phyloP scores from a whole-genome alignment of 2,113 vertebrate genomes.

The Malurus melanocephalus region DNA sequence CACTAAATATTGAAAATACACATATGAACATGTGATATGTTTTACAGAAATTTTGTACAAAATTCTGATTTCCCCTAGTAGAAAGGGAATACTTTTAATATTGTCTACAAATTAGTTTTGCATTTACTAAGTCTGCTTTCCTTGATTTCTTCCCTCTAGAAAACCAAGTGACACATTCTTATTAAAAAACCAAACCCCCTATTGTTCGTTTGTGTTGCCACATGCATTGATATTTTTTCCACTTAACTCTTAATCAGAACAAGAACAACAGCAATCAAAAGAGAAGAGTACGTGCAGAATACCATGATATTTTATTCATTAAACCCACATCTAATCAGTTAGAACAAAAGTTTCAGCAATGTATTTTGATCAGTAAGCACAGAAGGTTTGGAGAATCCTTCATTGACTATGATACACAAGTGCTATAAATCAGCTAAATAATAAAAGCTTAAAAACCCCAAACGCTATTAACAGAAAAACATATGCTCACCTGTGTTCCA shows the following conservation, averaged over 20 bases:
- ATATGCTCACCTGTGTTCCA: conserved; percentile 87
- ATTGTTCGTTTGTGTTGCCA: neutral
- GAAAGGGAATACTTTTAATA: neutral
- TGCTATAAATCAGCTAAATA: neutral
- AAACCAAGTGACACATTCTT: neutral
- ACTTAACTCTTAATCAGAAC: neutral
- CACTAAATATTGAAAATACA: neutral
- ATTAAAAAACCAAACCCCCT: neutral
- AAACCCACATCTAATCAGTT: neutral
- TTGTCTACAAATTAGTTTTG: neutral
- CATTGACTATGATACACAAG: neutral
- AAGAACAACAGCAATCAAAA: neutral
- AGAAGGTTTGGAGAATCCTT: neutral
- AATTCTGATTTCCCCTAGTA: neutral
- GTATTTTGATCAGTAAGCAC: neutral
- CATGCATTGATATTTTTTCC: neutral
- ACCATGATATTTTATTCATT: neutral
- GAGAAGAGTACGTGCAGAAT: neutral
- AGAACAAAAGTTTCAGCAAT: neutral
- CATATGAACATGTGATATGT: neutral
- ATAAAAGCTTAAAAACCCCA: neutral
- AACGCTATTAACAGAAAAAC: neutral
- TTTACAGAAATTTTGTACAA: neutral
- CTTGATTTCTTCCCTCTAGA: neutral
- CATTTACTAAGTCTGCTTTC: neutral